Base-by-base conservation (phyloP, 2,888 invertebrate genomes). In the Hemaris fuciformis region DNA sequence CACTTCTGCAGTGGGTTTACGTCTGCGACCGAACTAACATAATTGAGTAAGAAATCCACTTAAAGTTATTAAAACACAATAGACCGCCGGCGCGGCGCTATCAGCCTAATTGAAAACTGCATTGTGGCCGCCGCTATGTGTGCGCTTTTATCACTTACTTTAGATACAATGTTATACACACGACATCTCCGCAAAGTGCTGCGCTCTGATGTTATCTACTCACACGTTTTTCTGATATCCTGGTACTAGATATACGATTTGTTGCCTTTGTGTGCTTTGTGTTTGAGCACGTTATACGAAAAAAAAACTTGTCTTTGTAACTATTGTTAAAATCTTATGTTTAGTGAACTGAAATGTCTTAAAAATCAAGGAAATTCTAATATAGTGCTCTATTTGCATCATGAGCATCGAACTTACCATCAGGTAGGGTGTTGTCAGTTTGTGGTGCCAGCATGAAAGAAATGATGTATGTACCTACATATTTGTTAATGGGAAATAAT, bases 41-140 rank as follows among this genome's bases (percentile, higher is more conserved):
- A 80, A 80, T 80, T 69, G 71, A 83, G 80, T 81, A 79, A 82
- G 81, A 80, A 80, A 78, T 81, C 80, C 85, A 88, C 85, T 89
- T 83, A 81, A 78, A 82, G 80, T 85, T 87, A 88, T 88, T 87
- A 88, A 87, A 88, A 84, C 80, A 83, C 84, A 84, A 87, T 83
- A 86, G 81, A 80, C 69, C 71, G 70, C 64, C 66, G 71, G 71
- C 69, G 70, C 72, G 65, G 70, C 71, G 76, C 83, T 81, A 85
- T 87, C 83, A 82, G 71, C 74, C 78, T 88, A 88, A 88, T 89
- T 88, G 87, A 85, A 88, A 87, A 85, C 78, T 81, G 81, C 82
- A 83, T 78, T 83, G 80, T 80, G 73, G 78, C 67, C 64, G 62
- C 66, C 18, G 61, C 65, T 65, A 66, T 68, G 64, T 67, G 66